These are phyloP conservation scores for Hirudinaria manillensis DNA, from an alignment of 2,888 invertebrate species.

Conservation along the genomic window DNA sequence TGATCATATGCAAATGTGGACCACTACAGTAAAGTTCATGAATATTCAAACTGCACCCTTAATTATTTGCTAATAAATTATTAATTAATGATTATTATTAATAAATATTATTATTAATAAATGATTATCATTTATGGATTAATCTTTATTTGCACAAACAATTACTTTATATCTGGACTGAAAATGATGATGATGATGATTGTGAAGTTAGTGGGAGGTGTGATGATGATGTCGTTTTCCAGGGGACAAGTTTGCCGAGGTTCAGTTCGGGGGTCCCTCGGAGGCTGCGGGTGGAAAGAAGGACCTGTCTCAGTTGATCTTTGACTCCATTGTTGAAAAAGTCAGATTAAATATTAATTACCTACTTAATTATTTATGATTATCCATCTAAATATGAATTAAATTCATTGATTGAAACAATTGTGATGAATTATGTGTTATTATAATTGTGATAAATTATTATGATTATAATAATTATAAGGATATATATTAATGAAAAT, in stretches of 20 bases:
- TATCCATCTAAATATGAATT: background rate
- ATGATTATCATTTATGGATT: too few species aligned
- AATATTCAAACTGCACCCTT: background rate
- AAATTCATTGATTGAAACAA: background rate
- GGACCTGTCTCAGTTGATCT: constrained; percentile 16
- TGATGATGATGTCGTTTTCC: background rate
- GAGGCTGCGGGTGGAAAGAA: background rate
- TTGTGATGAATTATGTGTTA: background rate
- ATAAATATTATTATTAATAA: background rate
- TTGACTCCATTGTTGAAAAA: constrained; percentile 24
- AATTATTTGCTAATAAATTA: background rate
- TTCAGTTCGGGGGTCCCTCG: constrained; percentile 10
- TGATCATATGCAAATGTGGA: background rate
- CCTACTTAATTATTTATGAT: background rate
- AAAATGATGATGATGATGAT: background rate
- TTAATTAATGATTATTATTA: background rate
- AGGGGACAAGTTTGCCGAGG: constrained; percentile 6
- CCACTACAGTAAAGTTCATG: background rate
- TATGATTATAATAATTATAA: background rate
- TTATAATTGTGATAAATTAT: background rate
- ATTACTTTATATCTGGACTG: too few species aligned
- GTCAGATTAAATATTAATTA: background rate
- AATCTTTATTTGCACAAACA: too few species aligned
- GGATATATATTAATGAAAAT: too few species aligned
- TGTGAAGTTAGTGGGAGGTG: background rate